Conservation (phyloP, 2,797 vertebrate genomes). For the Pempheris klunzingeri region DNA sequence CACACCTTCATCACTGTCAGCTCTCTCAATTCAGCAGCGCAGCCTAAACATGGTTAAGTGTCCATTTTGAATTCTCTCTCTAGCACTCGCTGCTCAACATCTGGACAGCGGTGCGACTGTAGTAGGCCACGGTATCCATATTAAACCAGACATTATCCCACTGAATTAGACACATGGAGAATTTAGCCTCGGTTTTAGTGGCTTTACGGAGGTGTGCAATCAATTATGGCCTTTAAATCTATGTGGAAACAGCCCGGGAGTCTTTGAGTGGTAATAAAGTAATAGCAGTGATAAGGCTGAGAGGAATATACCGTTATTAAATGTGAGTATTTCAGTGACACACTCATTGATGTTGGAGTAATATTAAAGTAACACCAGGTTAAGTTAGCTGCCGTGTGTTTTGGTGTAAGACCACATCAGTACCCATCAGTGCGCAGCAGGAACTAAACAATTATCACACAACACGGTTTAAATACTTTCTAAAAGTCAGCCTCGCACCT, state of each 20-base stretch:
- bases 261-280: too few relatives aligned
- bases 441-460: neutral
- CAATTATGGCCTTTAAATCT: neutral
- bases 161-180: neutral
- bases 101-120: constrained; percentile 71
- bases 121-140: neutral
- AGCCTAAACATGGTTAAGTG: constrained; percentile 47
- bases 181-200: neutral
- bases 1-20: neutral
- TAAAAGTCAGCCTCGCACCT: neutral
- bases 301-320: neutral
- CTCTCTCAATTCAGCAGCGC: constrained; percentile 21
- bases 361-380: neutral
- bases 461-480: neutral
- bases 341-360: neutral
- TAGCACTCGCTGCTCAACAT: constrained; percentile 62
- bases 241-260: neutral
- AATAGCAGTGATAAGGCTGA: too few relatives aligned
- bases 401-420: neutral
- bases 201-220: neutral
- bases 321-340: neutral
- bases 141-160: neutral
- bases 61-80: constrained; percentile 81
- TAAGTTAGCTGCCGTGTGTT: neutral
- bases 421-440: neutral